phyloP scores from a whole-genome alignment of 2,113 vertebrate genomes.

The Corythornis cristatus region DNA sequence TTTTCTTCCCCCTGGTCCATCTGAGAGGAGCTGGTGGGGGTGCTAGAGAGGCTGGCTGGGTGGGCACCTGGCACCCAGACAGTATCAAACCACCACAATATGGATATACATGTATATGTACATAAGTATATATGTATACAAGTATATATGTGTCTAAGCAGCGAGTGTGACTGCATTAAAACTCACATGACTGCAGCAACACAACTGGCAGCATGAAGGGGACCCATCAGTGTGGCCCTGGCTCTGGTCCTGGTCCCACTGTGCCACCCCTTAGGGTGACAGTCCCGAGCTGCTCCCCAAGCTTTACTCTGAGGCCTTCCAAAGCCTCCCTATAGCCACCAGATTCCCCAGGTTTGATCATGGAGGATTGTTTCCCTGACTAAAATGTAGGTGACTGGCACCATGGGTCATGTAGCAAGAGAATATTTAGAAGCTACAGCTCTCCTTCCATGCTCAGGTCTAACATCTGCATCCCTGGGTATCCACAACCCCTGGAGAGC shows the following conservation, averaged over 20 bases:
- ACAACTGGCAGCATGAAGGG: accelerated
- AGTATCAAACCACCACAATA: too few relatives aligned
- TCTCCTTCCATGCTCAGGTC: not conserved
- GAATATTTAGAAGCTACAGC: not conserved
- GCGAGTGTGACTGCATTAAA: accelerated
- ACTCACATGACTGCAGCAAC: not conserved
- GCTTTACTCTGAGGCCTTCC: not conserved
- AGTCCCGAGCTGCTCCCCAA: not conserved
- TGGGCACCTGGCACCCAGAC: too few relatives aligned
- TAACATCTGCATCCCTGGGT: not conserved
- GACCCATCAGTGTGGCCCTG: accelerated
- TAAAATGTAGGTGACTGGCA: not conserved
- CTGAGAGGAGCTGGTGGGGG: too few relatives aligned
- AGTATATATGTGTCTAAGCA: too few relatives aligned
- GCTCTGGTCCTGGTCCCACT: not conserved
- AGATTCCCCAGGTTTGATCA: accelerated
- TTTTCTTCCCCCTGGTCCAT: too few relatives aligned
- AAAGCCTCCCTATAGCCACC: not conserved
- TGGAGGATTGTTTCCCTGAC: not conserved
- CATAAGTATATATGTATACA: too few relatives aligned
- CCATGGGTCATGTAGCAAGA: accelerated
- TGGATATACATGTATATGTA: too few relatives aligned
- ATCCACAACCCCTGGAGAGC: not conserved
- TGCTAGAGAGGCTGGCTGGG: too few relatives aligned
- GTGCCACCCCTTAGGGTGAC: not conserved